Evolutionary conservation across 2,113 vertebrate genomes (phyloP), one percentile per base, ranked within the genome.

Genomic region (Cinclus mexicanus): DNA sequence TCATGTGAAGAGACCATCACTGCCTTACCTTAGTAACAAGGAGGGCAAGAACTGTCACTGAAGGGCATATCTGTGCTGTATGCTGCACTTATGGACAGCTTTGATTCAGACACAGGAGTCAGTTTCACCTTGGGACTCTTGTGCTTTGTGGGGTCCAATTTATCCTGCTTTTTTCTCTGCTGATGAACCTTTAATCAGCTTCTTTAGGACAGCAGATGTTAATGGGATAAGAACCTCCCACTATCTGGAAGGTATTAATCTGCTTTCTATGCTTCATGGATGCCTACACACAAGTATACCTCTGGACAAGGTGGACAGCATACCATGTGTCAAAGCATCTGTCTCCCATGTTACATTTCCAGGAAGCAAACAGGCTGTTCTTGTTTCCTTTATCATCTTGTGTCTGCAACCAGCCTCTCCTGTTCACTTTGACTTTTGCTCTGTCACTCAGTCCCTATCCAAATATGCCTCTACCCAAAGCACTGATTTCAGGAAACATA

Each of bases 11-110:
- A 31, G 22, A 65, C 18, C 9, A 37, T 69, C 42, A 55, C 16
- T 78, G 33, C 37, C 23, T 44, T 64, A 25, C 3, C 11, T 23
- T 50, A 35, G 11, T 1, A 44, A 3, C 17, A 56, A 80, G n/a
- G 15, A 2, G 1, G 13, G 11, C 10, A 86, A 82, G 33, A 84
- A 8, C 8, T 70, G 52, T 26, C 28, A 24, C 64, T 41, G 21
- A 59, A 33, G 39, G 14, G 19, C 35, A 46, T 6, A 16, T 41
- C n/a, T 49, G 21, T 35, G 14, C n/a, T 39, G 1, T 42, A 5
- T 1, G 1, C 35, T 26, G 21, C 11, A 12, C 1, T 1, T 6
- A 16, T 10, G 52, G 49, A 61, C 37, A 72, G 20, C 23, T 41
- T 77, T 60, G 28, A 78, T 31, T 81, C 25, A 74, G 33, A 6